Evolutionary conservation across 2,888 invertebrate genomes (phyloP), one percentile per base, ranked within the genome.

Genomic region (Diadegma fenestrale): DNA sequence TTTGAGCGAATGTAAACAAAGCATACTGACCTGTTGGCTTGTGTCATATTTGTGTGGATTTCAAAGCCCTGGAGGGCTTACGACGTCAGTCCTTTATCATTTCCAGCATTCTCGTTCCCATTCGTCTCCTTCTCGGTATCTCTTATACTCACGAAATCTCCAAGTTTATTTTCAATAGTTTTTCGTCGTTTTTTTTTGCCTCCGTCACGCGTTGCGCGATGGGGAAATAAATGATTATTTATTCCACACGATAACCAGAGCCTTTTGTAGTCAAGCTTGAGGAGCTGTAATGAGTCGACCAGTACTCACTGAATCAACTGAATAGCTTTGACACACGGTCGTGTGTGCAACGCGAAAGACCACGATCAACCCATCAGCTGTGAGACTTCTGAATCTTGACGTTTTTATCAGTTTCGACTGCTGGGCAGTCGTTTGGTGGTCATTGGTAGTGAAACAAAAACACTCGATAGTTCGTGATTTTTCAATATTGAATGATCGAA

Each of bases 1-100:
- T 81, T 26, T 37, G 58, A 14, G 17, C 54, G 61, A 58, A 81
- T 86, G 82, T 88, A 89, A 90, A 90, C 87, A 91, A 84, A 79
- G 82, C 22, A 58, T 48, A 89, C 92, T 91, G 91, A 93, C 93
- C 93, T 93, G 91, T 90, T 93, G 75, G 90, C 88, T 84, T 92
- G 91, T 86, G 92, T 93, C 93, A 93, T 93, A 77, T 84, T 91
- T 82, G 61, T 61, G n/a, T 43, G 22, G 7, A 73, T 71, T 66
- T 45, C 41, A 51, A 61, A 82, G 80, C 77, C 82, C 85, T 69
- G 58, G 37, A 80, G 77, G 82, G 80, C 68, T 77, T 76, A 43
- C 41, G 43, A 80, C 82, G 80, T 86, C 77, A 82, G 66, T 82
- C 73, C n/a, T 69, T 80, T 64, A 12, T 72, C 77, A 45, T 78